Base-by-base conservation (phyloP, 2,113 vertebrate genomes). In the Mus spicilegus region DNA sequence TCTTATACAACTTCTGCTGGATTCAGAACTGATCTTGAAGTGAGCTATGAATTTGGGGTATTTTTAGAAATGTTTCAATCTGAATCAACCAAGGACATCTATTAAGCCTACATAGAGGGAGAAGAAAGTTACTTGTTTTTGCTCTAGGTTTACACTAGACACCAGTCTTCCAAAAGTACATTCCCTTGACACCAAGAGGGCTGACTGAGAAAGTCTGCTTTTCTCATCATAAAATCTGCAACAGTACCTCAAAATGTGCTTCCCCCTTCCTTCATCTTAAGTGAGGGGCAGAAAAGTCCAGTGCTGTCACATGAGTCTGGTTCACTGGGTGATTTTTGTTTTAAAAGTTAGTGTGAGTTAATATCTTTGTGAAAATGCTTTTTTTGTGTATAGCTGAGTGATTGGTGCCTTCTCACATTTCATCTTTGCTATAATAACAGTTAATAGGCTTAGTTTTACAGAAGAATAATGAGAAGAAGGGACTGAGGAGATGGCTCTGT, bases 21-120 rank as follows among this genome's bases (percentile, higher is more conserved):
- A 90, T 90, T 92, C 92, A 94, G 85, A 95, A 78, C 67, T 88
- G 61, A 63, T 95, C 95, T 70, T 88, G 90, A 96, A 54, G 46
- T 51, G 81, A 95, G 63, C 56, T 75, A 54, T 82, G 73, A 67
- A 87, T 95, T 20, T 90, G 73, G 12, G 19, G 16, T 97, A 96
- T 88, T 95, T 96, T 95, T 93, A 92, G 90, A 84, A 93, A 14
- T 3, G 22, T 51, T 91, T 96, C 63, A 90, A 13, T 93, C 70
- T 78, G 13, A 86, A 3, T 84, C 85, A 26, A 87, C 65, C 58
- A 92, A 92, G 73, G 16, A 56, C 54, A 92, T 54, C 63, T 85
- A 88, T 42, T 94, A 56, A 91, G 39, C 42, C 69, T 63, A n/a
- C 39, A 87, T 5, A 78, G 17, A 95, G 28, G 39, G 7, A 42